A percentile compares a stretch with the other conserved stretches of the same genome.
Evolutionary conservation across 2,797 vertebrate species (phyloP).

Genomic region (Leucoraja ocellata): DNA sequence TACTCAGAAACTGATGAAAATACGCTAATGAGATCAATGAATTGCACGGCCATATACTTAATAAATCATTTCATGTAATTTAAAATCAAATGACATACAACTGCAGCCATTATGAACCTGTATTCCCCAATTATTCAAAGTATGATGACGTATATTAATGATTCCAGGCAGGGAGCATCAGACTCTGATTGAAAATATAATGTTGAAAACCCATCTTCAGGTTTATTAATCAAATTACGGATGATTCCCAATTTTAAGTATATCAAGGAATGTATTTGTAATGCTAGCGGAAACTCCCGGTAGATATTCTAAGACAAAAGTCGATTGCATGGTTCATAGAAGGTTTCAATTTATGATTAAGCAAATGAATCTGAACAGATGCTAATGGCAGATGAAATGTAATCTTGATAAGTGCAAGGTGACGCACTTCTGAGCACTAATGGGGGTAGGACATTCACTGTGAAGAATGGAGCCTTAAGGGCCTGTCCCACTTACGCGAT

Average conservation of each 20-base stretch:
- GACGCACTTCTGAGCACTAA: too few relatives aligned
- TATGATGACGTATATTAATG: too few relatives aligned
- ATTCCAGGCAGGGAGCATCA: too few relatives aligned
- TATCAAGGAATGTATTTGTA: background rate
- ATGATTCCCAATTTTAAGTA: background rate
- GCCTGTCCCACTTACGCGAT: too few relatives aligned
- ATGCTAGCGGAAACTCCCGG: background rate
- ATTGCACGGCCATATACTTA: background rate
- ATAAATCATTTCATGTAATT: background rate
- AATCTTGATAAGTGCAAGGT: too few relatives aligned
- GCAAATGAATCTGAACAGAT: background rate
- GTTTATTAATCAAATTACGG: background rate
- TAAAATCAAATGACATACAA: background rate
- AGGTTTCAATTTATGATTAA: background rate
- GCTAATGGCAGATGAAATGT: background rate
- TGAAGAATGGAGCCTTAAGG: too few relatives aligned
- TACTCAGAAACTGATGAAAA: background rate
- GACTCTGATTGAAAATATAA: background rate
- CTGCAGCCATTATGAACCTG: too few relatives aligned
- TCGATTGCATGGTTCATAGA: background rate
- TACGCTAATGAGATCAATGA: background rate
- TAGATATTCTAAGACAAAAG: background rate
- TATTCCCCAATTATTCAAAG: too few relatives aligned
- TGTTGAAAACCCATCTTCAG: background rate
- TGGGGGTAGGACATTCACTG: too few relatives aligned